Evolutionary conservation across 2,113 vertebrate genomes (phyloP), one percentile per base, ranked within the genome.

Genomic region (Lipophrys pholis): DNA sequence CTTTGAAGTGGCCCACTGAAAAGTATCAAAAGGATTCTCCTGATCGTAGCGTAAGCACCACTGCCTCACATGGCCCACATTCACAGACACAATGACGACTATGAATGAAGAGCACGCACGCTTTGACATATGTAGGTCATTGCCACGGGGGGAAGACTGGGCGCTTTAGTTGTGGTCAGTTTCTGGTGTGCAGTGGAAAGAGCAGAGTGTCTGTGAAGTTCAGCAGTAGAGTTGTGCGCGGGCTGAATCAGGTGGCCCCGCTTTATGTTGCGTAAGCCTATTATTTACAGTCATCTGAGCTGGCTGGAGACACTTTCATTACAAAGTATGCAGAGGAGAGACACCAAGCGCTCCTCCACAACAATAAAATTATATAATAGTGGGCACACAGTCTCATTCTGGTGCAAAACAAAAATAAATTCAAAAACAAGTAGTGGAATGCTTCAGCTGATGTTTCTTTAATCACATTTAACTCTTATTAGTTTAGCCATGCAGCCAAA

Each of bases 261-360:
- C 35, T 74, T 61, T 58, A 41, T 57, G 73, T 91, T 93, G 76
- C 81, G 61, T 90, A 92, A 91, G 9, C 50, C 30, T 8, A 72
- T 93, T 91, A 84, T 38, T 90, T 63, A 82, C 60, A 81, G 70
- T 87, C 67, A 77, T 79, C 76, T 58, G 60, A 68, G 62, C 45
- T 73, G 59, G 52, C 39, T 36, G 42, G 52, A 82, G 48, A 80
- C 48, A 12, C 72, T 78, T 81, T 82, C 77, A 77, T 69, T 64
- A 43, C 15, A 51, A 89, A 86, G 39, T 49, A 6, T 30, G 21
- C 39, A 43, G 40, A 64, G 16, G 6, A 35, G 12, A 77, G 15
- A 38, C 41, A 42, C 43, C 43, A 46, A 67, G 43, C 36, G 48
- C 42, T 66, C 73, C 45, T 52, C 61, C 62, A 58, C 40, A 50